A percentile compares a stretch with the other conserved stretches of the same genome.
phyloP scores from a whole-genome alignment of 2,113 vertebrate genomes.

The Indicator indicator region DNA sequence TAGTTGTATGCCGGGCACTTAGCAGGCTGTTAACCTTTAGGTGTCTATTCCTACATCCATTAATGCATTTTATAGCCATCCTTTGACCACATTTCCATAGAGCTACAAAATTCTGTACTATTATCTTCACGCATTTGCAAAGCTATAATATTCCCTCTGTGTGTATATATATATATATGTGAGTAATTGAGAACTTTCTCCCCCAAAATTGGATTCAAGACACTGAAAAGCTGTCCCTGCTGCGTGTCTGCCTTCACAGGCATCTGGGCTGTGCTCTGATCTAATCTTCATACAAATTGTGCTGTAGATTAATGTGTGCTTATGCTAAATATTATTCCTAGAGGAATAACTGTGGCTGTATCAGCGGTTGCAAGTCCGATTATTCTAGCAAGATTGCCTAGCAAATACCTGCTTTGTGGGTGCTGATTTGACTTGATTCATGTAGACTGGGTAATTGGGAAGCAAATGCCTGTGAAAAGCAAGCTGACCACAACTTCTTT shows the following conservation, averaged over 20 bases:
- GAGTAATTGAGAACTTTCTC: background rate
- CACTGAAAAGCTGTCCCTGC: background rate
- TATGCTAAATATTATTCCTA: conserved; percentile 1
- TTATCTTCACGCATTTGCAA: background rate
- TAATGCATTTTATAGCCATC: background rate
- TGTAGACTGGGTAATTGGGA: conserved; percentile 13
- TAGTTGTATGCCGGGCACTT: background rate
- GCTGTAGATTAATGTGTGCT: background rate
- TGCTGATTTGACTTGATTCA: background rate
- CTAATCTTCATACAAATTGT: background rate
- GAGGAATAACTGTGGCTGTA: conserved; percentile 2
- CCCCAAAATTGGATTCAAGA: background rate
- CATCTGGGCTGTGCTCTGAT: background rate
- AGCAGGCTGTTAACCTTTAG: background rate
- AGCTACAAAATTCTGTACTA: background rate
- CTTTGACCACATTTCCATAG: background rate
- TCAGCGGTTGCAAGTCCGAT: background rate
- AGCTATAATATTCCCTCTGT: background rate
- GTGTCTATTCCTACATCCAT: background rate
- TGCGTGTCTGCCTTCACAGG: background rate
- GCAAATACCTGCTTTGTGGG: background rate
- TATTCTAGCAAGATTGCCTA: conserved; percentile 11
- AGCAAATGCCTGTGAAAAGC: conserved; percentile 16
- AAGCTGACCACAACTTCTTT: background rate
- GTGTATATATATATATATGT: background rate